Base-by-base conservation (phyloP, 2,113 vertebrate species). In the Gavialis gangeticus region DNA sequence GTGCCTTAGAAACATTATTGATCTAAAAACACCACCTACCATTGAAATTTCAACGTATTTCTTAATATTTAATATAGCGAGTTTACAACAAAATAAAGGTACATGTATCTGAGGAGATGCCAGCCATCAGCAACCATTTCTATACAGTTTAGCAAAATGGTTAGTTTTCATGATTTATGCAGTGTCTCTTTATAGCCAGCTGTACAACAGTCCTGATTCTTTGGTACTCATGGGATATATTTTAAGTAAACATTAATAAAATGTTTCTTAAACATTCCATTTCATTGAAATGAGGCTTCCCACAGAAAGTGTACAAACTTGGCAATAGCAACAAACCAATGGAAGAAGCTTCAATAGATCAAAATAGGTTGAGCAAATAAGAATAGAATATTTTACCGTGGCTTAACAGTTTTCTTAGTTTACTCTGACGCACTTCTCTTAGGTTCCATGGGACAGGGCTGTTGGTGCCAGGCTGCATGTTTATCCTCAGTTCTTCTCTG, bases 171-270 rank as follows among this genome's bases (percentile, higher is more conserved):
- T 97, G 94, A 94, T 85, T 98, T 97, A 96, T 34, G 13, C 80
- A 82, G 76, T 84, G n/a, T 85, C 91, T 96, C 88, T 79, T 94
- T 93, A 21, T 87, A 96, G 93, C 96, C 97, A 98, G 97, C 96
- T 97, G 95, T 95, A 95, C 90, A 91, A 30, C 94, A 96, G 93
- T 97, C 94, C 89, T 24, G 34, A 85, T 82, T 97, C 71, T 82
- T 96, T 96, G 97, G 97, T 95, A 95, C 95, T 96, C 92, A 92
- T 83, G 97, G 95, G 91, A 96, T 88, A 93, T 97, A 97, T 96
- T 96, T 95, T 94, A 97, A 97, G 96, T 96, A 97, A 98, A 78
- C 79, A 84, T 94, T 98, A 98, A 97, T 98, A 98, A 98, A 98
- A 98, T 79, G 58, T 91, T 98, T 98, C 98, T 97, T 97, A 92